A percentile compares a stretch with the other conserved stretches of the same genome.
Evolutionary conservation across 37 sponge, comb jelly and placozoan species (phyloP).

Genomic region (Corticium candelabrum): DNA sequence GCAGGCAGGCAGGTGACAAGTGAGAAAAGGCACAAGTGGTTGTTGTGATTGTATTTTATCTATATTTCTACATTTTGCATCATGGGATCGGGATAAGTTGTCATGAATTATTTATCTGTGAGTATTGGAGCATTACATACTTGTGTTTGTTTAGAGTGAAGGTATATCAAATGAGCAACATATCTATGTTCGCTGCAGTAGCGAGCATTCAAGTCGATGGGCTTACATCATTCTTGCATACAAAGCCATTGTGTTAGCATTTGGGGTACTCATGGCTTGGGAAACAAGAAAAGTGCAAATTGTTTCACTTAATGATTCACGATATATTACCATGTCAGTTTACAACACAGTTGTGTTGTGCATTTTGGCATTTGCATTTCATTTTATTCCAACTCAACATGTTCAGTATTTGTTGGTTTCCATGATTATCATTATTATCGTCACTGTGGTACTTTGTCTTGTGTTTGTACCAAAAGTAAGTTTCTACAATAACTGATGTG

Average conservation of each 20-base stretch:
- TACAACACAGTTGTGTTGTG: background rate
- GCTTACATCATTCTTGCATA: background rate
- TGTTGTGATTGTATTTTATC: too few relatives aligned
- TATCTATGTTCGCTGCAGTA: background rate
- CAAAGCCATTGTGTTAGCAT: background rate
- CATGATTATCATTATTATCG: background rate
- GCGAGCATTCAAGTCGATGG: background rate
- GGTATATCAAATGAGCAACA: too few relatives aligned
- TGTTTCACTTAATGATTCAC: background rate
- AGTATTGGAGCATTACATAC: too few relatives aligned
- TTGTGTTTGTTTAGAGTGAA: too few relatives aligned
- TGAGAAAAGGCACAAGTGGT: too few relatives aligned
- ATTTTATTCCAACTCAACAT: background rate
- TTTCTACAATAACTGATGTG: too few relatives aligned
- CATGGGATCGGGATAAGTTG: too few relatives aligned
- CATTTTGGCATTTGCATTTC: conserved; percentile 7
- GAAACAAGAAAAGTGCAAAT: background rate
- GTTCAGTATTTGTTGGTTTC: background rate
- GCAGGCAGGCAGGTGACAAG: too few relatives aligned
- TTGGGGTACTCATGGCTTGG: background rate
- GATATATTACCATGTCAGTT: background rate
- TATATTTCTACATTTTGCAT: too few relatives aligned
- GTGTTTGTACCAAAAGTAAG: background rate
- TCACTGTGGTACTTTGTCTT: background rate
- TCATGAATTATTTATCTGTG: too few relatives aligned